Percentiles rank a stretch among this genome's conserved stretches.
Conservation (phyloP, 2,797 vertebrate species). For the Rhinoraja longicauda region DNA sequence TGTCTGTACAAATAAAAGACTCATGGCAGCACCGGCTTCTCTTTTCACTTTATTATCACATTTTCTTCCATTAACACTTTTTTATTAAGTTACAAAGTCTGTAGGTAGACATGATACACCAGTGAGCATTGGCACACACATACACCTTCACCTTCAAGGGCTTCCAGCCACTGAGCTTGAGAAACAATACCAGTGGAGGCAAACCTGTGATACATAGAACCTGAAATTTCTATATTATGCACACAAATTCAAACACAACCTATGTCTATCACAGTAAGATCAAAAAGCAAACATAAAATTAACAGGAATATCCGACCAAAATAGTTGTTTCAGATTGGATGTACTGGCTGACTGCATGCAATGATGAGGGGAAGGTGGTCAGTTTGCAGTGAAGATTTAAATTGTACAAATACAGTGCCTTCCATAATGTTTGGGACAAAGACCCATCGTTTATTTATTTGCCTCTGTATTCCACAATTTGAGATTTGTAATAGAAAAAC, state of each 20-base stretch:
- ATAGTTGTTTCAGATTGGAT: constrained; percentile 5
- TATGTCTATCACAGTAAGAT: not conserved
- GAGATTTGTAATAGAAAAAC: too few species aligned
- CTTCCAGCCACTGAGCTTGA: constrained; percentile 12
- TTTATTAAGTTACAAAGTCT: constrained; percentile 9
- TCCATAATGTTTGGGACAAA: too few species aligned
- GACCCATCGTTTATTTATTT: too few species aligned
- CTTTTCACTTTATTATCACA: constrained; percentile 5
- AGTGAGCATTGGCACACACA: constrained; percentile 27
- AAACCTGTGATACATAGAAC: constrained; percentile 1
- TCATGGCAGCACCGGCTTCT: not conserved
- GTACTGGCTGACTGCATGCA: not conserved
- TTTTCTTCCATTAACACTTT: constrained; percentile 10
- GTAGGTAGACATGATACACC: constrained; percentile 5
- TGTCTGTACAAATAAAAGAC: not conserved
- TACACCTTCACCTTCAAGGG: not conserved
- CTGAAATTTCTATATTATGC: not conserved
- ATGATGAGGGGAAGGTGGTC: not conserved
- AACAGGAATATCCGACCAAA: not conserved
- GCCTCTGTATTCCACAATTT: too few species aligned
- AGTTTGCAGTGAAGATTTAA: not conserved
- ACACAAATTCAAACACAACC: not conserved
- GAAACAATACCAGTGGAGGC: not conserved
- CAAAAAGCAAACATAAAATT: not conserved
- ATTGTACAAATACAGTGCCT: not conserved